Evolutionary conservation across 2,113 vertebrate genomes (phyloP), one percentile per base, ranked within the genome.

Genomic region (Pseudolaguvia tuberculata): DNA sequence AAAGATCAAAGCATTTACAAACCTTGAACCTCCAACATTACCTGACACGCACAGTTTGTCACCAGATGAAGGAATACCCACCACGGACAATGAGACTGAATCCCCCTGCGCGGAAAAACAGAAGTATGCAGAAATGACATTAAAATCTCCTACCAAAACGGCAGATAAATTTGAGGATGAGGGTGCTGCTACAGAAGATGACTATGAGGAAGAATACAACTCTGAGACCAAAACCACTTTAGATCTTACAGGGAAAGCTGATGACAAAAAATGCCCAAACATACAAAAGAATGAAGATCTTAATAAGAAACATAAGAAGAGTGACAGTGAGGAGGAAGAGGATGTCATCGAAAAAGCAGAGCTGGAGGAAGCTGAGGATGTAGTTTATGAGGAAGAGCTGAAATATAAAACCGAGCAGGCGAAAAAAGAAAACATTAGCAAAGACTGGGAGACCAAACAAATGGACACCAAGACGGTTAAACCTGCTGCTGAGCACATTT

Each of bases 311-410:
- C 87, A 89, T 50, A 87, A 90, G 87, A 90, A 92, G 90, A 83
- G 92, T 89, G 86, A 90, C 29, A 85, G 87, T 72, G 92, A 95
- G 67, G 92, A 93, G 62, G 90, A 89, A 39, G 92, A 91, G 1
- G 88, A 95, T 68, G 93, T 96, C 25, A 91, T 97, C 75, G 95
- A 98, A 87, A 97, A 97, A 80, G 95, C 94, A 15, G 95, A 98
- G 75, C 74, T 95, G 57, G 95, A 96, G 85, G 94, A 92, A 84
- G 92, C 92, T 65, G 94, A 96, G 83, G 94, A 93, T 79, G 70
- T 78, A 14, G 51, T 77, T 45, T 79, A 76, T 48, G 88, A 87
- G 0, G 87, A 89, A 39, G 83, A 88, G 66, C 50, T 86, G 4
- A 89, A 88, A 71, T 84, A 85, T 72, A 88, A 87, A 57, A 80